Conservation (phyloP, 2,888 invertebrate genomes). For the Dexiosoma caninum region DNA sequence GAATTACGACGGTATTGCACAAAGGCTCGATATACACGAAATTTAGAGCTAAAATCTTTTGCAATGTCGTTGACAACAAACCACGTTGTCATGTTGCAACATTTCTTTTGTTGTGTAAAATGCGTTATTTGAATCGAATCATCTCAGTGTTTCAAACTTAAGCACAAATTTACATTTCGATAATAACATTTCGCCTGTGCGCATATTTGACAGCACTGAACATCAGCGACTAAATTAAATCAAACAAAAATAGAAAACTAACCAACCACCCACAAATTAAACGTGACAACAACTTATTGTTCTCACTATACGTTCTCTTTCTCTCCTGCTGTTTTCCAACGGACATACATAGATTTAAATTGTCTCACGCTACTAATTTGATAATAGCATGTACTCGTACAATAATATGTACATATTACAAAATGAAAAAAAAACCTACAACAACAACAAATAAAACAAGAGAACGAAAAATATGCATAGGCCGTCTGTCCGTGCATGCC, state of each 20-base stretch:
- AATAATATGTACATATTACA: constrained; percentile 13
- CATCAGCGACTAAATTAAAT: constrained; percentile 8
- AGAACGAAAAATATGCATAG: not conserved
- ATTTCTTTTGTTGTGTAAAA: too few species aligned
- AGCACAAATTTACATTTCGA: too few species aligned
- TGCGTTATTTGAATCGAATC: too few species aligned
- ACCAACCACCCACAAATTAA: constrained; percentile 21
- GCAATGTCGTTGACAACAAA: too few species aligned
- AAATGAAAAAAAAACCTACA: too few species aligned
- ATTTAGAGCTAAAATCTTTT: too few species aligned
- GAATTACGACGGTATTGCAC: too few species aligned
- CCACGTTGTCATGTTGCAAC: too few species aligned
- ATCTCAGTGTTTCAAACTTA: too few species aligned
- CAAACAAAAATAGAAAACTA: not conserved
- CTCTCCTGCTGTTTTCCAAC: not conserved
- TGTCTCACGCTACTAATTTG: constrained; percentile 54
- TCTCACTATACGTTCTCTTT: not conserved
- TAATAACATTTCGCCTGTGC: too few species aligned
- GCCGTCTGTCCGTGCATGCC: not conserved
- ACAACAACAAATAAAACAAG: not conserved
- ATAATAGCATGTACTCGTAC: constrained; percentile 47
- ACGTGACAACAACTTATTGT: constrained; percentile 29
- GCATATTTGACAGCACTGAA: not conserved
- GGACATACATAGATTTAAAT: constrained; percentile 26
- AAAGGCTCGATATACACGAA: too few species aligned